Conservation (phyloP, 2,888 invertebrate species). For the Cephus nigrinus region DNA sequence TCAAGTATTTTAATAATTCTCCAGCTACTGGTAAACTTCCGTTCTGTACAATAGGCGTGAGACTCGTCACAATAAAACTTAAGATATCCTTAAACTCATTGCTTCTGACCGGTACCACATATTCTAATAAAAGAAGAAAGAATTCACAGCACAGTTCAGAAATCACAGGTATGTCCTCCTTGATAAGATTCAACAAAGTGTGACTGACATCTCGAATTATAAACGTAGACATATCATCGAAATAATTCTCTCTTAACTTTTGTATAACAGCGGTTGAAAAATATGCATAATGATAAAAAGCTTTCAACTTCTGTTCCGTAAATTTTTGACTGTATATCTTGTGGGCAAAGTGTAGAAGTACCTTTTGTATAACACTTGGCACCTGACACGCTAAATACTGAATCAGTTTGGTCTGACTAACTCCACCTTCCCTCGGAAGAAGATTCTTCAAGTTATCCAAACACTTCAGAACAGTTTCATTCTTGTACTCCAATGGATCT, state of each 20-base stretch:
- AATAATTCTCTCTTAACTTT: conserved; percentile 52
- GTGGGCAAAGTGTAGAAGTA: conserved; percentile 68
- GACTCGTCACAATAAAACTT: conserved; percentile 68
- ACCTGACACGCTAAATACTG: conserved; percentile 52
- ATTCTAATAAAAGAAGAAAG: conserved; percentile 65
- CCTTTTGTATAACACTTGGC: conserved; percentile 69
- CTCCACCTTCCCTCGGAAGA: conserved; percentile 60
- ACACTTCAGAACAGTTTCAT: conserved; percentile 62
- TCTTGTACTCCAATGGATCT: conserved; percentile 66
- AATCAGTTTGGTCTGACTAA: conserved; percentile 63
- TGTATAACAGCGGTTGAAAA: conserved; percentile 68
- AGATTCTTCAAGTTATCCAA: conserved; percentile 68
- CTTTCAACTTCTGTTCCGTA: conserved; percentile 69
- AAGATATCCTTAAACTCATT: conserved; percentile 67
- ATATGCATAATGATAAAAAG: conserved; percentile 71
- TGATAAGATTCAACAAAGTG: conserved; percentile 69
- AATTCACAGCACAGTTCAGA: conserved; percentile 55
- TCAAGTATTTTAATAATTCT: conserved; percentile 68
- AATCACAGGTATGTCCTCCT: conserved; percentile 56
- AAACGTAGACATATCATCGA: conserved; percentile 68
- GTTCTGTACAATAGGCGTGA: conserved; percentile 66
- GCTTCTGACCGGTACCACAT: conserved; percentile 65
- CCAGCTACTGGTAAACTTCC: conserved; percentile 46
- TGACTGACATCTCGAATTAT: conserved; percentile 71
- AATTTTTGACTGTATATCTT: conserved; percentile 67